These are phyloP conservation scores for Himalopsyche kuldschensis DNA, from an alignment of 2,888 invertebrate species.

Conservation along the genomic window DNA sequence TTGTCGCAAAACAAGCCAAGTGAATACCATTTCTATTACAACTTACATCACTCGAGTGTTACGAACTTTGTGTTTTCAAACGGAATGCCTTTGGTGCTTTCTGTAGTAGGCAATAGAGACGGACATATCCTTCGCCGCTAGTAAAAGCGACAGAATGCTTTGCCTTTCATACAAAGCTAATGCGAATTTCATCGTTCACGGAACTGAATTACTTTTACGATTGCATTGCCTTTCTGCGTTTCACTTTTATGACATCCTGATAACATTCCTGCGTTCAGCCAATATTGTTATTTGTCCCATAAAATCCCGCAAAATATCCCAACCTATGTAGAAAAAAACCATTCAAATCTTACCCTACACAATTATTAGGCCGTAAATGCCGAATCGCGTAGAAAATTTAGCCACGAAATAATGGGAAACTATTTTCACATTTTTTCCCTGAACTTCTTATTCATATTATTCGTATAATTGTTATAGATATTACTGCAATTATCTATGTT, in stretches of 20 bases:
- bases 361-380: no score
- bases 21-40: neutral
- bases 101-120: neutral
- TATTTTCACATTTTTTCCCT: no score
- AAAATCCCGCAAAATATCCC: neutral
- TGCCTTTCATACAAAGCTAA: constrained; percentile 2
- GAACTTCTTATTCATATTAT: no score
- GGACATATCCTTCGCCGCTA: neutral
- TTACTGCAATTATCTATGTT: no score
- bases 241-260: constrained; percentile 1
- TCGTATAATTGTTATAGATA: no score
- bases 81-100: neutral
- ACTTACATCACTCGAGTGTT: neutral
- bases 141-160: neutral
- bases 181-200: neutral
- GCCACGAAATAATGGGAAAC: no score
- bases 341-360: no score
- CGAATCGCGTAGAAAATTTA: no score
- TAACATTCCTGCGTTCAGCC: neutral
- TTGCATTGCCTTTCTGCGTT: neutral
- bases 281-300: neutral
- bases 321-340: neutral
- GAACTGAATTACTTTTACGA: constrained; percentile 2
- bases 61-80: neutral
- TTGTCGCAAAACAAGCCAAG: neutral